Conservation (phyloP, 2,113 vertebrate species). For the Empidonax traillii region DNA sequence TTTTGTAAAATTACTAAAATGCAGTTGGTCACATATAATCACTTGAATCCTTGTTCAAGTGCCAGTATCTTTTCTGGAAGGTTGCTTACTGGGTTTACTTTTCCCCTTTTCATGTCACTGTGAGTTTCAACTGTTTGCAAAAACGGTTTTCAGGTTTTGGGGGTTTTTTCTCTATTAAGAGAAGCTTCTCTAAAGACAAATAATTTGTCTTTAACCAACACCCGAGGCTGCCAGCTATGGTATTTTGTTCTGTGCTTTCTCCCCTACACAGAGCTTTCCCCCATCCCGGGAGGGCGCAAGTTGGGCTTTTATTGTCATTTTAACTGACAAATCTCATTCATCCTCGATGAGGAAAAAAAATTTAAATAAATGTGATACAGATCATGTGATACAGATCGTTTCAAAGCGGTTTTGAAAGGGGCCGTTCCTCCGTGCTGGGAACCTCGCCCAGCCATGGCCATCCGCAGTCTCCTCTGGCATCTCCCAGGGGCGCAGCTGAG, state of each 20-base stretch:
- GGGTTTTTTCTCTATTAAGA: background rate
- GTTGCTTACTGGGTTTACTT: background rate
- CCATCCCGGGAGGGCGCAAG: fast-evolving
- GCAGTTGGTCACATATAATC: too few relatives aligned
- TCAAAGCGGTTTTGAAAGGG: background rate
- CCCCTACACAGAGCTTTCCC: background rate
- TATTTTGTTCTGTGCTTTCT: background rate
- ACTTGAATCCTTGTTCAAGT: background rate
- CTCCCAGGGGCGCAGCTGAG: background rate
- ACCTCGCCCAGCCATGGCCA: fast-evolving
- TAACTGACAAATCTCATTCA: background rate
- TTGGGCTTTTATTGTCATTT: background rate
- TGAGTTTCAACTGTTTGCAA: background rate
- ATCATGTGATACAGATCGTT: too few relatives aligned
- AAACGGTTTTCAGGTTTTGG: fast-evolving
- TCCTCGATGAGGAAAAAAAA: background rate
- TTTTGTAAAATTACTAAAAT: background rate
- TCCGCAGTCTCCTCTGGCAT: background rate
- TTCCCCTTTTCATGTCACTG: fast-evolving
- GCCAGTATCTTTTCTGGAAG: background rate
- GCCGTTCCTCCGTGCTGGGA: fast-evolving
- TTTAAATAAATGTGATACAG: background rate
- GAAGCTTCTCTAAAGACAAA: background rate
- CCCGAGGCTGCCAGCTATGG: too few relatives aligned
- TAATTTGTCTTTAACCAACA: background rate